Conservation (phyloP, 2,797 vertebrate species). For the Threskiornis aethiopicus region DNA sequence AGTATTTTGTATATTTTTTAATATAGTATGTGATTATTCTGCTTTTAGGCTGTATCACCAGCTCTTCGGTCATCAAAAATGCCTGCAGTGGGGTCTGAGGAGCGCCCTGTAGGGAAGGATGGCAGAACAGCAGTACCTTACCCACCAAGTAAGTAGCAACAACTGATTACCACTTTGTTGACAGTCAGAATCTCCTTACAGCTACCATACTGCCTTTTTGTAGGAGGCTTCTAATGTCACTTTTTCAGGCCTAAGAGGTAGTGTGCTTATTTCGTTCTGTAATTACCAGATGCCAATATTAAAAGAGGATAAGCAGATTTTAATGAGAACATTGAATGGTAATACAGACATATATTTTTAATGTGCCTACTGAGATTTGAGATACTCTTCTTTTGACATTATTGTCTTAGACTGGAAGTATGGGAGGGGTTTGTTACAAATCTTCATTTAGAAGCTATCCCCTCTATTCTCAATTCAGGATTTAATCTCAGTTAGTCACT, state of each 20-base stretch:
- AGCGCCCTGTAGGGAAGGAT: constrained; percentile 89
- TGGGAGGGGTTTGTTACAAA: background rate
- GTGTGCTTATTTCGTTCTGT: background rate
- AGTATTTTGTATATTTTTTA: background rate
- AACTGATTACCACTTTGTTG: background rate
- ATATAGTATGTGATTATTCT: background rate
- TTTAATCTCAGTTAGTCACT: background rate
- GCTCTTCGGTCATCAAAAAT: constrained; percentile 87
- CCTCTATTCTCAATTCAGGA: background rate
- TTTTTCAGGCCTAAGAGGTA: background rate
- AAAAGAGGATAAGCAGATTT: background rate
- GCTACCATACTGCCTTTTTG: background rate
- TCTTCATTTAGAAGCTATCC: background rate
- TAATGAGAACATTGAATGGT: background rate
- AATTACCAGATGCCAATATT: background rate
- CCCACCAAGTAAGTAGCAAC: constrained; percentile 88
- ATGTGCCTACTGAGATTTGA: background rate
- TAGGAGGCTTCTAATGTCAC: background rate
- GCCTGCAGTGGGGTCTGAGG: constrained; percentile 82
- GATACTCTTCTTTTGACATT: background rate
- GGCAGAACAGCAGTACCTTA: constrained; percentile 90
- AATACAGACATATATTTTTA: background rate
- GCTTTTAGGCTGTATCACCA: constrained; percentile 84
- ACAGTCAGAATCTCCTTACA: background rate
- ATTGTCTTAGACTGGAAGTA: background rate